Evolutionary conservation across 2,797 vertebrate species (phyloP).

Genomic region (Alfaro cultratus): DNA sequence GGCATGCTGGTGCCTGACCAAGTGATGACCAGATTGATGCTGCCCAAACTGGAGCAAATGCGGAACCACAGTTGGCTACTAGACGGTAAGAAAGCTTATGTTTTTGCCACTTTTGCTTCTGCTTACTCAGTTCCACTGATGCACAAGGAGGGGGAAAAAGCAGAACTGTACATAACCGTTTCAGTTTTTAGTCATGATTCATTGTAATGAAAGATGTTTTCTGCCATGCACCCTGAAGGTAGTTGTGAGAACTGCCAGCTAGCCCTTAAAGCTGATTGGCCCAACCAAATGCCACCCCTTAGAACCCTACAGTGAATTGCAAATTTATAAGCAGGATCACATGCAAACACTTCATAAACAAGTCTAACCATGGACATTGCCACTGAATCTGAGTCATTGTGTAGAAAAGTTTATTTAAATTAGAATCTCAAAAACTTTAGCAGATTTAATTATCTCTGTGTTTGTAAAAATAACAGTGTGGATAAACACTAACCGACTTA

Average conservation of each 20-base stretch:
- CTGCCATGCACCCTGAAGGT: constrained; percentile 6
- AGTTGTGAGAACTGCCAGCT: constrained; percentile 13
- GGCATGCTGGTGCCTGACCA: constrained; percentile 91
- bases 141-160: neutral
- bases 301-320: constrained; percentile 5
- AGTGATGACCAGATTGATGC: constrained; percentile 89
- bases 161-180: neutral
- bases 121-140: neutral
- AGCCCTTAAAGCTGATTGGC: constrained; percentile 60
- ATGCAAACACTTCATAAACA: constrained; percentile 2
- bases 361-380: neutral
- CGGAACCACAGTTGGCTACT: constrained; percentile 88
- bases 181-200: neutral
- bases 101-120: constrained; percentile 1
- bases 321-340: constrained; percentile 10
- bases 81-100: constrained; percentile 83
- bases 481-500: neutral
- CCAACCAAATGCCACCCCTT: constrained; percentile 37
- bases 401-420: neutral
- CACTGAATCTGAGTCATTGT: neutral
- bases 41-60: constrained; percentile 87
- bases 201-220: constrained; percentile 6
- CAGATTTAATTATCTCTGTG: neutral
- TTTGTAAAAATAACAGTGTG: neutral
- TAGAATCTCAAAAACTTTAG: neutral